Base-by-base conservation (phyloP, 2,888 invertebrate species). In the Leptura quadrifasciata region DNA sequence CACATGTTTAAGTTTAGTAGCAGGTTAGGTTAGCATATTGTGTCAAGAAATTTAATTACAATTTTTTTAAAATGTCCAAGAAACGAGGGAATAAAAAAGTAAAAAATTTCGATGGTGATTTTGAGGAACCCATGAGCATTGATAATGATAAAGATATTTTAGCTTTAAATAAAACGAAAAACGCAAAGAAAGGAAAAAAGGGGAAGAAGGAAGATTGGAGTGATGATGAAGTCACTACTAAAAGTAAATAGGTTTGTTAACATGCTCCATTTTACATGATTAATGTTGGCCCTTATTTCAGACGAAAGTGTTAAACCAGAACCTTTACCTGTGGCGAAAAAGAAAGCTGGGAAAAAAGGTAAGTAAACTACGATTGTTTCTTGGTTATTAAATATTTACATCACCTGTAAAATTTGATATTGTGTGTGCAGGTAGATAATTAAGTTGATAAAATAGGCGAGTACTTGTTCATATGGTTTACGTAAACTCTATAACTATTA, bases 1-100 rank as follows among this genome's bases (percentile, higher is more conserved):
- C 74, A 74, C 68, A 74, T 74, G 74, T 68, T 39, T 58, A 15
- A 65, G 74, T 60, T 39, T 57, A n/a, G 58, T 58, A 73, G 20
- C n/a, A 55, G 67, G 64, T 73, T 58, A 73, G 63, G 67, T 74
- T 52, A 65, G 58, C 55, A 58, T 68, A 58, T 58, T 57, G 54
- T 57, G 54, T 67, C 18, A 68, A 58, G 8, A 69, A 69, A 39
- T 69, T 69, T 68, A 35, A 35, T 60, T 27, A 20, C 2, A 63
- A 63, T 31, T n/a, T 8, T 17, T 31, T 3, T 27, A 77, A 70
- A 68, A 93, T 93, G 93, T 93, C 93, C 8, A 93, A 93, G 86
- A 92, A 91, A 87, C 91, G 90, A 78, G 91, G 91, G 72, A 90
- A 89, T 79, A 93, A 92, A 84, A 93, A 93, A 84, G 91, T 91